Conservation (phyloP, 2,113 vertebrate species). For the Salminus brasiliensis region DNA sequence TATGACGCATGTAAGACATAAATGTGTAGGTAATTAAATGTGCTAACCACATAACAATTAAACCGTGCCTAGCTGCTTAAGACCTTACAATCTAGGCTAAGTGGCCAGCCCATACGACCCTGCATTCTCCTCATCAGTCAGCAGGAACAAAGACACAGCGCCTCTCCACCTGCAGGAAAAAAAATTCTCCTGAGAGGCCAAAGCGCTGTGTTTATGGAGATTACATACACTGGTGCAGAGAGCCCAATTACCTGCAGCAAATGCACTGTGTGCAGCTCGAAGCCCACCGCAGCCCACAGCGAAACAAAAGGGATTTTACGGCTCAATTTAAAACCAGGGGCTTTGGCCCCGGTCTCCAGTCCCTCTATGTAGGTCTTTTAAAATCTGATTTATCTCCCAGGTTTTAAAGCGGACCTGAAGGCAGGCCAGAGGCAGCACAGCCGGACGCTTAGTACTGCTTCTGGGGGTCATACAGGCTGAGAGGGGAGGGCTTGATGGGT, state of each 20-base stretch:
- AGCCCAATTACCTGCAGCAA: conserved; percentile 70
- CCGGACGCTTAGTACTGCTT: conserved; percentile 46
- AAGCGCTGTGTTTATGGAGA: conserved; percentile 62
- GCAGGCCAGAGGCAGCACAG: conserved; percentile 54
- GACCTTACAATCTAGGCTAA: conserved; percentile 35
- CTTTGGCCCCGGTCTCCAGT: conserved; percentile 64
- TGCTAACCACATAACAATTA: conserved; percentile 37
- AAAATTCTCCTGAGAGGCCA: conserved; percentile 21
- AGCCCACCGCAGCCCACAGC: conserved; percentile 57
- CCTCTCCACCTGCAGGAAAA: conserved; percentile 39
- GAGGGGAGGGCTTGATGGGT: conserved; percentile 30
- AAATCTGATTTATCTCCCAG: conserved; percentile 71
- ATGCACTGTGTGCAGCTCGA: conserved; percentile 41
- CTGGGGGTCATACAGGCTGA: neutral
- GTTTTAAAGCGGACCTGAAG: conserved; percentile 61
- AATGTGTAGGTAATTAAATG: neutral
- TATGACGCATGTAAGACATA: neutral
- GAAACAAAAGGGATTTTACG: conserved; percentile 75
- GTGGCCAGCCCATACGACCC: conserved; percentile 12
- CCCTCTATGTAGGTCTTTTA: conserved; percentile 68
- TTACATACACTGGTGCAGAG: conserved; percentile 56
- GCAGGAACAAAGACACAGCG: conserved; percentile 58
- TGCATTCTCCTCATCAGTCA: conserved; percentile 59
- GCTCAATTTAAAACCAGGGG: conserved; percentile 67
- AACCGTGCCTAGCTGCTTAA: conserved; percentile 27